These are phyloP conservation scores for Chironomus striatipennis DNA, from an alignment of 1,140 invertebrate genomes.

Conservation along the genomic window DNA sequence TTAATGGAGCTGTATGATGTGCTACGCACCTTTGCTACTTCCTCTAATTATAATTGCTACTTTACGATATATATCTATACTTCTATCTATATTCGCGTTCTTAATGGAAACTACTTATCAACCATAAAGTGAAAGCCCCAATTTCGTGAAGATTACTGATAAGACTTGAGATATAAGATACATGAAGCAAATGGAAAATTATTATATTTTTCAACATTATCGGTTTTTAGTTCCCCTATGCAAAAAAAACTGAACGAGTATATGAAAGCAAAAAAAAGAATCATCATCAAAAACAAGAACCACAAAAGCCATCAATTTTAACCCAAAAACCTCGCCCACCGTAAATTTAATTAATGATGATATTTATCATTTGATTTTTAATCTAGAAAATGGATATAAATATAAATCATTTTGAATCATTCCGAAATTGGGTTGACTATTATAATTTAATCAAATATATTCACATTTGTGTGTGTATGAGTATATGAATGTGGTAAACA, in stretches of 20 bases:
- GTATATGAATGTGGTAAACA: not conserved
- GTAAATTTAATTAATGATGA: constrained; percentile 21
- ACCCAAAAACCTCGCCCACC: not conserved
- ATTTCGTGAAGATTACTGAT: too few species aligned
- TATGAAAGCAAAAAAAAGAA: not conserved
- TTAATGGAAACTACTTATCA: too few species aligned
- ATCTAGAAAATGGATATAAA: constrained; percentile 21
- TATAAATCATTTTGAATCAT: constrained; percentile 16
- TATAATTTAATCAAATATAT: constrained; percentile 24
- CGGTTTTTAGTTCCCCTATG: too few species aligned
- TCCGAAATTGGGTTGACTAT: constrained; percentile 20
- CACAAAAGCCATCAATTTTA: not conserved
- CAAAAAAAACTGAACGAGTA: not conserved
- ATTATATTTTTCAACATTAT: too few species aligned
- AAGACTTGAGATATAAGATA: too few species aligned
- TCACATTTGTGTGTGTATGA: constrained; percentile 11
- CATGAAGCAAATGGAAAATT: too few species aligned
- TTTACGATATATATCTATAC: too few species aligned
- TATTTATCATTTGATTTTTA: constrained; percentile 24
- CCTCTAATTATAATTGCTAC: too few species aligned
- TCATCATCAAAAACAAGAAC: not conserved
- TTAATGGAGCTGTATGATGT: too few species aligned
- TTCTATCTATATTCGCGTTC: too few species aligned
- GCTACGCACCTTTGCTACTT: too few species aligned
- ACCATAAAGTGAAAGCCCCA: too few species aligned